These are phyloP conservation scores for Pristionchus mayeri DNA, from an alignment of 2,888 invertebrate species.

Conservation along the genomic window DNA sequence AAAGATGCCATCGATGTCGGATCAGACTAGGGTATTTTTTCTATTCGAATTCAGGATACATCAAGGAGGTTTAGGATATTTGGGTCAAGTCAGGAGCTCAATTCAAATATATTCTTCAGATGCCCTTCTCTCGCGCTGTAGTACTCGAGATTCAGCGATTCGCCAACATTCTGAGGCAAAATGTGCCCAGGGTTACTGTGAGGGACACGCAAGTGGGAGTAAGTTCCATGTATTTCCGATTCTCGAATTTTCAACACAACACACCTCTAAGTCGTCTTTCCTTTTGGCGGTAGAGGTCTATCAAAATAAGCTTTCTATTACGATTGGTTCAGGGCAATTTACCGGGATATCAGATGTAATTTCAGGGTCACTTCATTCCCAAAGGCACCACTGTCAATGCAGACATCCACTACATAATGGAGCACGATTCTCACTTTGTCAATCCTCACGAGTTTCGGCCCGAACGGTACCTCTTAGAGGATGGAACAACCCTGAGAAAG, in stretches of 20 bases:
- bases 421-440: not conserved
- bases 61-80: no score
- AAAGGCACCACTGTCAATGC: not conserved
- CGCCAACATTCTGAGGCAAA: not conserved
- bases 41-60: no score
- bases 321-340: no score
- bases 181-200: not conserved
- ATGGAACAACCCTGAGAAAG: not conserved
- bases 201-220: not conserved
- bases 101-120: not conserved
- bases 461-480: not conserved
- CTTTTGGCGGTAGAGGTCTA: no score
- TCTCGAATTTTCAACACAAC: no score
- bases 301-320: no score
- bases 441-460: not conserved
- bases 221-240: no score
- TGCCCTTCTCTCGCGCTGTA: not conserved
- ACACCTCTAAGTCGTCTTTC: no score
- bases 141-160: not conserved
- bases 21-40: not conserved
- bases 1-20: not conserved
- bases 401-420: conserved; percentile 4
- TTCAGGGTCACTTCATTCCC: conserved; percentile 17
- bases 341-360: no score
- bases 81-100: no score